Evolutionary conservation across 2,888 invertebrate species (phyloP).

Genomic region (Augochlorella aurata): DNA sequence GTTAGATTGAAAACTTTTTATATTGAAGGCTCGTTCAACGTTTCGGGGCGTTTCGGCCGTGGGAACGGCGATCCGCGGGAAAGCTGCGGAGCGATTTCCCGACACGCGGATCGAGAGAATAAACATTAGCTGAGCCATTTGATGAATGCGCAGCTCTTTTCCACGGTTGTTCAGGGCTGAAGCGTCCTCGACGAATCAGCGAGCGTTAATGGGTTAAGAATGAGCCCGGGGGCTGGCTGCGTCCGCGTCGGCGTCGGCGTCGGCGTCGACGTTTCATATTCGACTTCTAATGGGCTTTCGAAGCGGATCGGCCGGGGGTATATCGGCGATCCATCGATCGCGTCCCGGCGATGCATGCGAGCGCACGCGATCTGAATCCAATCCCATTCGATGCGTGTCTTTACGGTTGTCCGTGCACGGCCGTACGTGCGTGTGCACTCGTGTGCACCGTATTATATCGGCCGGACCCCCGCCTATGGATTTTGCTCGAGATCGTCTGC

Average conservation of each 20-base stretch:
- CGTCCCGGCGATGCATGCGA: slow-evolving; percentile 5
- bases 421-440: slow-evolving; percentile 34
- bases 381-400: slow-evolving; percentile 49
- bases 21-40: no score
- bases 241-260: slow-evolving; percentile 21
- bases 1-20: no score
- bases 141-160: slow-evolving; percentile 22
- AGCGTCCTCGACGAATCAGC: slow-evolving; percentile 26
- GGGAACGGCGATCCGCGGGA: background rate
- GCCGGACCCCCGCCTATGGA: slow-evolving; percentile 31
- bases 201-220: slow-evolving; percentile 49
- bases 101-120: slow-evolving; percentile 10
- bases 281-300: slow-evolving; percentile 46
- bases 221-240: slow-evolving; percentile 8
- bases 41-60: background rate
- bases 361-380: slow-evolving; percentile 44
- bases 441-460: slow-evolving; percentile 46
- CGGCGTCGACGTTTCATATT: slow-evolving; percentile 40
- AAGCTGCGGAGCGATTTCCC: background rate
- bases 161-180: slow-evolving; percentile 23
- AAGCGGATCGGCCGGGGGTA: background rate
- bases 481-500: slow-evolving; percentile 43
- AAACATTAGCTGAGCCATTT: slow-evolving; percentile 8
- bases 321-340: slow-evolving; percentile 26
- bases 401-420: slow-evolving; percentile 39